A percentile compares a stretch with the other conserved stretches of the same genome.
Conservation (phyloP, 2,113 vertebrate genomes). For the Gavia stellata region DNA sequence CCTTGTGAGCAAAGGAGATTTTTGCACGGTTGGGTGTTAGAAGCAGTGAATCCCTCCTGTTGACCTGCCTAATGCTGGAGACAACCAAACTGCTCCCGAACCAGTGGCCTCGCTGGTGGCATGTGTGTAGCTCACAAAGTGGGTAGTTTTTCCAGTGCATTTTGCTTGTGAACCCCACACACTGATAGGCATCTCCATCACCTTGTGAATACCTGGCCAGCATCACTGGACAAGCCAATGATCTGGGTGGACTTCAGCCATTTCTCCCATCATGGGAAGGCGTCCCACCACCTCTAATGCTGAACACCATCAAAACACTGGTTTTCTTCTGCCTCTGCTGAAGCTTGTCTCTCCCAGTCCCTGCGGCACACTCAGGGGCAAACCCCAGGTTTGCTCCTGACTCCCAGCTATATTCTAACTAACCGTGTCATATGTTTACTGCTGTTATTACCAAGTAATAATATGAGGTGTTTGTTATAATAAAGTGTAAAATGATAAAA, state of each 20-base stretch:
- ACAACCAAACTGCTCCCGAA: not conserved
- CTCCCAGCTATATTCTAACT: not conserved
- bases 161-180: not conserved
- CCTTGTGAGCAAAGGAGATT: not conserved
- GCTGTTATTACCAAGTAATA: not conserved
- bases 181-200: not conserved
- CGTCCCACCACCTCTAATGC: not conserved
- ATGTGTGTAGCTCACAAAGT: not conserved
- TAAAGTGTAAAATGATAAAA: not conserved
- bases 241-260: not conserved
- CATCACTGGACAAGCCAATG: not conserved
- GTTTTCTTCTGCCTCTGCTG: not conserved
- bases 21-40: not conserved
- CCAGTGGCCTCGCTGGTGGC: fast-evolving
- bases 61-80: not conserved
- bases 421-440: not conserved
- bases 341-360: not conserved
- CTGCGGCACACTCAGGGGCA: not conserved
- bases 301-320: not conserved
- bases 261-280: not conserved
- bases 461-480: not conserved
- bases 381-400: not conserved
- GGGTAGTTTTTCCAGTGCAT: not conserved
- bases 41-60: not conserved
- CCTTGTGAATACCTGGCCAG: not conserved